Conservation (phyloP, 2,113 vertebrate genomes). For the Oceanites oceanicus region DNA sequence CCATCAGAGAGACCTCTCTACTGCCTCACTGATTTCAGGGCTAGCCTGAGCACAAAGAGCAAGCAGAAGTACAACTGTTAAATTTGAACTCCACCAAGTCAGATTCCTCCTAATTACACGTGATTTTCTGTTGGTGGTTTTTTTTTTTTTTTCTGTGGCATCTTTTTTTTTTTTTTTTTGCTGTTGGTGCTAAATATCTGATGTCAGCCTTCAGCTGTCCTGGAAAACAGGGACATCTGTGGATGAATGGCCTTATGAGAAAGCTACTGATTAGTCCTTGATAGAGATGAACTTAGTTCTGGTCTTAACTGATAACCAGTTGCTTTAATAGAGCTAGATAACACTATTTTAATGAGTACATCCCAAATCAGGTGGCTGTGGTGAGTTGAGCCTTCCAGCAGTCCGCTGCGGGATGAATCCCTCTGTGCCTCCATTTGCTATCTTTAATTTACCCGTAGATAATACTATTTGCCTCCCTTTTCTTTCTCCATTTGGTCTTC, state of each 20-base stretch:
- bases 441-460: fast-evolving
- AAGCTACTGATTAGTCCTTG: background rate
- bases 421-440: background rate
- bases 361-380: background rate
- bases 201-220: background rate
- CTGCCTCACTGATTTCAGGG: background rate
- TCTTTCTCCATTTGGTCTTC: background rate
- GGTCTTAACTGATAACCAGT: background rate
- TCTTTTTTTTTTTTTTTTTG: background rate
- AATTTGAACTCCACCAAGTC: background rate
- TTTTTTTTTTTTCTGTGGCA: background rate
- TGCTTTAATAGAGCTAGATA: background rate
- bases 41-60: background rate
- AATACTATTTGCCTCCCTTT: background rate
- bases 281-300: background rate
- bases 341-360: background rate
- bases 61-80: background rate
- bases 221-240: background rate
- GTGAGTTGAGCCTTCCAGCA: background rate
- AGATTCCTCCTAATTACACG: background rate
- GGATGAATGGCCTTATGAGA: background rate
- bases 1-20: background rate
- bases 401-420: fast-evolving
- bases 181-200: background rate
- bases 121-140: background rate